phyloP scores from a whole-genome alignment of 2,888 invertebrate species.

The Achlya flavicornis region DNA sequence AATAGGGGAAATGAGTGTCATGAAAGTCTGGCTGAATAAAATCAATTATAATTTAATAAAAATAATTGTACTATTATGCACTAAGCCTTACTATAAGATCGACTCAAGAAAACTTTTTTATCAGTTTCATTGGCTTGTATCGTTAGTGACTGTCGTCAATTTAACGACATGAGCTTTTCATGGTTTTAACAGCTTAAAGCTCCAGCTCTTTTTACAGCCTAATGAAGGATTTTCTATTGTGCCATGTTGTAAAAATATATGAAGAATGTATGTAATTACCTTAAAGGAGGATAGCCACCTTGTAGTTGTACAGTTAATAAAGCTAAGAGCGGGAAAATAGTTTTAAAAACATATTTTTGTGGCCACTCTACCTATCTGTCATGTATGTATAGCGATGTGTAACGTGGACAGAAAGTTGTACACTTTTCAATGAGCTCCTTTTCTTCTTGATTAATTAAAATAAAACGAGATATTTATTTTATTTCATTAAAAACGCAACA shows the following conservation, averaged over 20 bases:
- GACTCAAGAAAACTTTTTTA: constrained; percentile 20
- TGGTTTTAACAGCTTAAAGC: constrained; percentile 13
- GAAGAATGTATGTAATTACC: constrained; percentile 1
- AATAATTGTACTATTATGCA: not conserved
- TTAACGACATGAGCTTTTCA: constrained; percentile 18
- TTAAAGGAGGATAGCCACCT: not conserved
- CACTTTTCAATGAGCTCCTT: too few species aligned
- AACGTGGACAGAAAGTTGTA: too few species aligned
- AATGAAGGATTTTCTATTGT: constrained; percentile 5
- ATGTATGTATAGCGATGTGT: too few species aligned
- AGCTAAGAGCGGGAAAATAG: not conserved
- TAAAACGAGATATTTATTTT: too few species aligned
- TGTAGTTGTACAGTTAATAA: not conserved
- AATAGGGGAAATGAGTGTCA: too few species aligned
- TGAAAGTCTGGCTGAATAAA: too few species aligned
- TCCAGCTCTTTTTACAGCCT: not conserved
- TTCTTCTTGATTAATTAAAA: too few species aligned
- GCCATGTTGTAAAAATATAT: not conserved
- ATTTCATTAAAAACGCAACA: too few species aligned
- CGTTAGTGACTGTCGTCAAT: constrained; percentile 31
- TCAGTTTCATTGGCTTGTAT: constrained; percentile 22
- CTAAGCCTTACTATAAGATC: constrained; percentile 3
- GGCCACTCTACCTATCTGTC: too few species aligned
- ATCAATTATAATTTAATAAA: not conserved
- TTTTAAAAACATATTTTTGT: too few species aligned